Evolutionary conservation across 2,888 invertebrate species (phyloP).

Genomic region (Anaspis maculata): DNA sequence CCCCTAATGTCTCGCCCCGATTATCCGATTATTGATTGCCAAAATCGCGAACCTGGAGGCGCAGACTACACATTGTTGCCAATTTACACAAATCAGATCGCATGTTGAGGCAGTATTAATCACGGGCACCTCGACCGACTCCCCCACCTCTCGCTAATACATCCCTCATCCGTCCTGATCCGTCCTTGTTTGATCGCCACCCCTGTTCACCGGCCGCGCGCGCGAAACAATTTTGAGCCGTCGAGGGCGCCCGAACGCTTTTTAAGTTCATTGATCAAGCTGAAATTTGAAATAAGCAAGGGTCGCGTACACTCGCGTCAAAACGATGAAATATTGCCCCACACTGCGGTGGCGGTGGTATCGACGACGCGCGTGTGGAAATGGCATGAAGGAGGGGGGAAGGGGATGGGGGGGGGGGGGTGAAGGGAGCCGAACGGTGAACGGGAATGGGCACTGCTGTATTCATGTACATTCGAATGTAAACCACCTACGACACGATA

Average conservation of each 20-base stretch:
- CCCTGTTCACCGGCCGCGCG: constrained; percentile 32
- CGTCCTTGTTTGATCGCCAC: constrained; percentile 31
- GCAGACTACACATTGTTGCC: constrained; percentile 32
- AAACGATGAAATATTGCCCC: constrained; percentile 29
- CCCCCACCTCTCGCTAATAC: constrained; percentile 24
- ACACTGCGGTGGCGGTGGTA: constrained; percentile 25
- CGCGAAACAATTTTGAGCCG: constrained; percentile 34
- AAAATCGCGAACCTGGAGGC: constrained; percentile 29
- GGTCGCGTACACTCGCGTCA: constrained; percentile 27
- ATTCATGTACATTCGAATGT: constrained; percentile 28
- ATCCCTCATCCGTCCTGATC: constrained; percentile 21
- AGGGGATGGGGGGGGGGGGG: too few relatives aligned
- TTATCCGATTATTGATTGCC: constrained; percentile 34
- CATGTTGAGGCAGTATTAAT: constrained; percentile 49
- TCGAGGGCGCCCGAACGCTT: constrained; percentile 21
- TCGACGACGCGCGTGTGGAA: constrained; percentile 28
- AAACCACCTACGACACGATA: constrained; percentile 29
- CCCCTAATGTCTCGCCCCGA: constrained; percentile 8
- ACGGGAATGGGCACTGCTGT: constrained; percentile 13
- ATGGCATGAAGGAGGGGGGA: constrained; percentile 22
- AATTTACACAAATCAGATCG: constrained; percentile 46
- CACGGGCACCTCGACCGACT: constrained; percentile 45
- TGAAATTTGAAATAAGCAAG: constrained; percentile 32
- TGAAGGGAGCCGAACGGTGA: not conserved
- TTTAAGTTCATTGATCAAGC: constrained; percentile 37